phyloP scores from a whole-genome alignment of 1,140 invertebrate genomes.

The Oreohelix idahoensis region DNA sequence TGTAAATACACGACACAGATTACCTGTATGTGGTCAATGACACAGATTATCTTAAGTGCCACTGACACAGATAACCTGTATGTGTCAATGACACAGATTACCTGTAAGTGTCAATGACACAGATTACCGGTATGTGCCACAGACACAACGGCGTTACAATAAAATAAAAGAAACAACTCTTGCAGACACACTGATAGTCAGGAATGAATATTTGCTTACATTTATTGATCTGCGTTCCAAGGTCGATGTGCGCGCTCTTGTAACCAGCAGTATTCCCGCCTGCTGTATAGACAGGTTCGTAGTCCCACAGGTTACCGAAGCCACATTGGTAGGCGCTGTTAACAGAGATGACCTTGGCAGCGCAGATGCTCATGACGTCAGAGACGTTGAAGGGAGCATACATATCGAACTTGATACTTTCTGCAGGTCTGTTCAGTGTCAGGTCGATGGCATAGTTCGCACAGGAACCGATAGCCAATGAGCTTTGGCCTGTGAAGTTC shows the following conservation, averaged over 20 bases:
- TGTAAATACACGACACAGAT: no score
- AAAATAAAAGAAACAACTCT: no score
- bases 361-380: conserved; percentile 65
- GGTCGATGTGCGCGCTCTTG: conserved; percentile 48
- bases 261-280: conserved; percentile 51
- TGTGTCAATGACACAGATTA: no score
- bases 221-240: conserved; percentile 61
- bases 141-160: no score
- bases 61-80: no score
- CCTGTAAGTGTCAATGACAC: no score
- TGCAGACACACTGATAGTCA: no score
- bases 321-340: conserved; percentile 60
- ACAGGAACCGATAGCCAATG: conserved; percentile 54
- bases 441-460: conserved; percentile 57
- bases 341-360: conserved; percentile 35
- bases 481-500: conserved; percentile 57
- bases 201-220: conserved; percentile 53
- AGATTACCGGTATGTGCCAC: no score
- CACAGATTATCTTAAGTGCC: no score
- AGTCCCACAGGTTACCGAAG: conserved; percentile 40
- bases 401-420: conserved; percentile 51
- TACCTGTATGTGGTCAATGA: no score
- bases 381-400: conserved; percentile 63
- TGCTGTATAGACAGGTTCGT: background rate
- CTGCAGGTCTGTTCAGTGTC: conserved; percentile 53